Percentiles rank a stretch among this genome's conserved stretches.
Conservation (phyloP, 2,888 invertebrate species). For the Drosophila lacicola region DNA sequence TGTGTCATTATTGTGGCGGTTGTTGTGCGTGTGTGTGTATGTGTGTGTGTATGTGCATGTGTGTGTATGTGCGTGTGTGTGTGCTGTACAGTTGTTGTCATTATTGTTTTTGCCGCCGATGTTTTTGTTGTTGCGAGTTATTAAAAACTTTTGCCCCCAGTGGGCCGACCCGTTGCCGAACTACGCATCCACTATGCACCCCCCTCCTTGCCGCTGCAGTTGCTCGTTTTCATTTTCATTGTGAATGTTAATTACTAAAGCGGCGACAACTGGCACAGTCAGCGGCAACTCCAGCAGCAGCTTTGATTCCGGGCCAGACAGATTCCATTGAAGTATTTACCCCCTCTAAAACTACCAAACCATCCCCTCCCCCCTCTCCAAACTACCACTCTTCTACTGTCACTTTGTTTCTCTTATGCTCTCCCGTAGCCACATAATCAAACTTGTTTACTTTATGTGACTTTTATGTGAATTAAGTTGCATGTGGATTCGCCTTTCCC, state of each 20-base stretch:
- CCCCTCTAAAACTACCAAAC: neutral
- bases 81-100: slow-evolving; percentile 20
- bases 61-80: slow-evolving; percentile 53
- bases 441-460: slow-evolving; percentile 73
- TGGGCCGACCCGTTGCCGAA: neutral
- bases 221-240: slow-evolving; percentile 74
- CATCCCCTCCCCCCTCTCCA: too few relatives aligned
- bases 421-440: slow-evolving; percentile 55
- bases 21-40: slow-evolving; percentile 34
- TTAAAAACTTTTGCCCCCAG: slow-evolving; percentile 71
- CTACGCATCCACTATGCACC: neutral
- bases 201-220: slow-evolving; percentile 46
- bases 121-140: slow-evolving; percentile 72
- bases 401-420: too few relatives aligned
- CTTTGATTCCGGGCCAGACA: neutral
- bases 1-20: slow-evolving; percentile 77
- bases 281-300: neutral
- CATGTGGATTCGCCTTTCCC: slow-evolving; percentile 18
- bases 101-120: slow-evolving; percentile 5
- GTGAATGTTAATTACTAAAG: slow-evolving; percentile 75
- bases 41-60: slow-evolving; percentile 65
- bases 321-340: neutral
- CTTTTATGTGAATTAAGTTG: slow-evolving; percentile 69
- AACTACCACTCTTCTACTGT: too few relatives aligned
- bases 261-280: slow-evolving; percentile 31